Conservation (phyloP, 1,140 invertebrate genomes). For the Drosophila jambulina region DNA sequence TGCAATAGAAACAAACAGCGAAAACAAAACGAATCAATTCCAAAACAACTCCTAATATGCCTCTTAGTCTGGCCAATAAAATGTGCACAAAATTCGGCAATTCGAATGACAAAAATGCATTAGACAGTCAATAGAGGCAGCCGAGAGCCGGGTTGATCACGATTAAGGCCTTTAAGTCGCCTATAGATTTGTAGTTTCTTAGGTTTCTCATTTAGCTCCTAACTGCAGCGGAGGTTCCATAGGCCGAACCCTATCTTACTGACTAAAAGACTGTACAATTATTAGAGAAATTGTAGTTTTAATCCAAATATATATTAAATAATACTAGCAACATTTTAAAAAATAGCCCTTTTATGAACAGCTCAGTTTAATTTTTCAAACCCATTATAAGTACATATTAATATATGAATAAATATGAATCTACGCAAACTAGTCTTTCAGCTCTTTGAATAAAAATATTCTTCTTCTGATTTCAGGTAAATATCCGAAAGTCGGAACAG, state of each 20-base stretch:
- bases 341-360: neutral
- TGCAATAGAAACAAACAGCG: slow-evolving; percentile 39
- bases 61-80: slow-evolving; percentile 60
- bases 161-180: slow-evolving; percentile 23
- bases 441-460: too few species aligned
- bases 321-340: neutral
- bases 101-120: slow-evolving; percentile 65
- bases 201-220: neutral
- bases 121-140: slow-evolving; percentile 18
- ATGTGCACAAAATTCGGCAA: slow-evolving; percentile 59
- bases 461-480: too few species aligned
- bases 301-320: fast-evolving
- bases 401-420: too few species aligned
- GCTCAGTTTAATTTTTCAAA: neutral
- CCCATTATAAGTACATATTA: neutral
- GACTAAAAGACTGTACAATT: neutral
- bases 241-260: too few species aligned
- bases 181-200: slow-evolving; percentile 26
- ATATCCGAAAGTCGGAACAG: too few species aligned
- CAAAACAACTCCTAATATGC: slow-evolving; percentile 31
- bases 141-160: slow-evolving; percentile 21
- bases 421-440: too few species aligned
- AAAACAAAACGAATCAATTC: slow-evolving; percentile 38
- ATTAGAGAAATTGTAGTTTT: neutral
- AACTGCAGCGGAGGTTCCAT: neutral